Evolutionary conservation across 2,888 invertebrate species (phyloP), one percentile per base, ranked within the genome.

Genomic region (Strigamia crassipes): DNA sequence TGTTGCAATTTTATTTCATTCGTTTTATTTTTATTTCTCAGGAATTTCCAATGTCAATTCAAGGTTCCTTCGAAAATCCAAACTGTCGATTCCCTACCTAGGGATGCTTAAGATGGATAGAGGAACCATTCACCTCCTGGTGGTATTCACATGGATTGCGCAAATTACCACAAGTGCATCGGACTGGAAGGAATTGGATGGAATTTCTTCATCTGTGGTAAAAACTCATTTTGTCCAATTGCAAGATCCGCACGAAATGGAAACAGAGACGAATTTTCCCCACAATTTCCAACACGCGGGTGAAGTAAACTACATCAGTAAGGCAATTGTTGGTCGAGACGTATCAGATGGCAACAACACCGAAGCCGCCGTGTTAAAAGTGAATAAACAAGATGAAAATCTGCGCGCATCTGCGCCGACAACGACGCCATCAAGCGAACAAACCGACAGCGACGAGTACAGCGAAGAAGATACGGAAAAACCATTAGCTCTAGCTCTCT

Each of bases 401-500:
- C 61, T n/a, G 18, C 13, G 18, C 6, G 18, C 61, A 61, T 6
- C 18, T 61, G 10, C 23, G 18, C 10, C 12, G n/a, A 78, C n/a
- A 31, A 38, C 78, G 23, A 78, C 31, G n/a, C 38, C 38, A 38
- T 78, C 78, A 31, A 41, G 41, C 23, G 78, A 78, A 3, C n/a
- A 38, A 15, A 31, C n/a, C 15, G 27, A 23, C 6, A 38, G 38
- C 23, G 38, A 78, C 15, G 78, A 78, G 18, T 34, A 23, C 78
- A 78, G 38, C 78, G 78, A 78, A n/a, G 78, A 41, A 38, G 34
- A 34, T 27, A 41, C 34, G 18, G 78, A 78, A 78, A 78, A 34
- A 18, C 38, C 41, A 41, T 41, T 41, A 78, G 41, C 78, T n/a
- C 12, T 31, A 12, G 78, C 15, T 23, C 34, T 78, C 18, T 34